phyloP scores from a whole-genome alignment of 2,797 vertebrate genomes.

The Coccyzus lansbergi region DNA sequence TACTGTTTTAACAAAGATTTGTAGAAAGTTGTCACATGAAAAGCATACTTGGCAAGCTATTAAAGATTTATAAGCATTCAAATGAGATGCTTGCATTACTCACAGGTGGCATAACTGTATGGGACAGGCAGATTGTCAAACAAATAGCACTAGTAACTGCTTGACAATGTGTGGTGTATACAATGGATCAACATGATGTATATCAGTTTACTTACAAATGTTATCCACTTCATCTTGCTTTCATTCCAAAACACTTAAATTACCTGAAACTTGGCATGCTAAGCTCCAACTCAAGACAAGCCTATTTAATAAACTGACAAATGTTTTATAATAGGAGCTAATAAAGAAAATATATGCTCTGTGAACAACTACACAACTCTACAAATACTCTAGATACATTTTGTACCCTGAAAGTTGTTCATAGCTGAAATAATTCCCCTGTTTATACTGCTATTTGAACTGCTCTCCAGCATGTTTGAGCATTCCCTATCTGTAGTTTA shows the following conservation, averaged over 20 bases:
- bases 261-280: background rate
- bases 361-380: background rate
- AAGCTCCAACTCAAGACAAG: background rate
- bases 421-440: constrained; percentile 31
- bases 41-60: background rate
- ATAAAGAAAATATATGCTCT: background rate
- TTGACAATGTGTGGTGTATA: background rate
- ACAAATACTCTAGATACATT: background rate
- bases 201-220: constrained; percentile 9
- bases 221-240: constrained; percentile 11
- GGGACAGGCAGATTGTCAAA: background rate
- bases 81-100: background rate
- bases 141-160: background rate
- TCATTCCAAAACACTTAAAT: background rate
- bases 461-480: background rate
- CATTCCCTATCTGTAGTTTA: background rate
- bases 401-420: background rate
- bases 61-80: background rate
- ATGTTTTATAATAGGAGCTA: background rate
- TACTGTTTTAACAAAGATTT: background rate
- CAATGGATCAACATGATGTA: background rate
- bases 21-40: background rate
- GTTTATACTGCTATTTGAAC: background rate
- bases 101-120: background rate
- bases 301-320: constrained; percentile 7